phyloP scores from a whole-genome alignment of 1,140 invertebrate genomes.

The Drosophila elegans region DNA sequence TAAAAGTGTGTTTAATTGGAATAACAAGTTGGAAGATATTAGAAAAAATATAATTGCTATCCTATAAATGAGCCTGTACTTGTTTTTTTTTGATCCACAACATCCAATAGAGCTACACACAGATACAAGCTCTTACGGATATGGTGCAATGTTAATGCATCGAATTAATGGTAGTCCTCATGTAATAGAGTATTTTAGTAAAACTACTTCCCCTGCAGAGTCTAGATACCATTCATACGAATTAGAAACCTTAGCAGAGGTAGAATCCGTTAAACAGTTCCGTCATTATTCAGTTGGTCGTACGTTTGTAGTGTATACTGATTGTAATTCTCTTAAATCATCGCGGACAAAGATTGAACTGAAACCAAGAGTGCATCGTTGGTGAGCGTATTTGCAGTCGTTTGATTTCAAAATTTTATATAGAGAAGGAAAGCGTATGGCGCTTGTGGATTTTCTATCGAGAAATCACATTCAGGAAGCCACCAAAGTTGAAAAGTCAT shows the following conservation, averaged over 20 bases:
- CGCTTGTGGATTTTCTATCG: slow-evolving; percentile 11
- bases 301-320: slow-evolving; percentile 7
- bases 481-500: not conserved
- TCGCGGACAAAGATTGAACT: slow-evolving; percentile 12
- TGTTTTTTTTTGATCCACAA: too few relatives aligned
- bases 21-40: too few relatives aligned
- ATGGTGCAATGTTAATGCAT: not conserved
- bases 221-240: not conserved
- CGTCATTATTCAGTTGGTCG: slow-evolving; percentile 9
- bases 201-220: not conserved
- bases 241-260: too few relatives aligned
- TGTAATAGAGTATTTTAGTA: not conserved
- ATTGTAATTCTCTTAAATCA: slow-evolving; percentile 12
- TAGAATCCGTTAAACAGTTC: not conserved
- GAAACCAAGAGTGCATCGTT: slow-evolving; percentile 1
- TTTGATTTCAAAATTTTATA: slow-evolving; percentile 11
- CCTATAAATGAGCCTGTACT: too few relatives aligned
- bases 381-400: too few relatives aligned
- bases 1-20: too few relatives aligned
- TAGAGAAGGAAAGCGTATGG: slow-evolving; percentile 20
- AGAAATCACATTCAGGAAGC: slow-evolving; percentile 9
- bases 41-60: too few relatives aligned
- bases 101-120: not conserved
- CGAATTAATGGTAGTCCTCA: not conserved
- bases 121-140: not conserved